Conservation (phyloP, 2,113 vertebrate species). For the Hassar affinis region DNA sequence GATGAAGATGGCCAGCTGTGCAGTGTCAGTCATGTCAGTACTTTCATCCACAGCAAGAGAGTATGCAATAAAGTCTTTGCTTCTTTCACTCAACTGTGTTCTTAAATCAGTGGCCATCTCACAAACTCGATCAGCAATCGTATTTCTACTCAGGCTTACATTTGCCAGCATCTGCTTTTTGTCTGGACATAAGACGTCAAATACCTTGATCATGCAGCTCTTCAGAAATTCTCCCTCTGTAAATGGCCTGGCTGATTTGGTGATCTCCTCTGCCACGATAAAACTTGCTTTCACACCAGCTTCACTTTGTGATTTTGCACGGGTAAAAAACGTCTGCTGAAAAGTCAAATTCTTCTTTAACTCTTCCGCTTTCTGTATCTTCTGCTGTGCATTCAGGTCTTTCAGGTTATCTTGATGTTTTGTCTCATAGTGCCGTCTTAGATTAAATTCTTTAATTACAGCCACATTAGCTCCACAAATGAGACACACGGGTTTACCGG, state of each 20-base stretch:
- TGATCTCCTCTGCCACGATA: constrained; percentile 40
- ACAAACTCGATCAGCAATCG: constrained; percentile 12
- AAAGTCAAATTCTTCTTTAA: neutral
- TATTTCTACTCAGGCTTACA: constrained; percentile 46
- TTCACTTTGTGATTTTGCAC: neutral
- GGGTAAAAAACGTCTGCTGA: neutral
- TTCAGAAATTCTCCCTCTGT: constrained; percentile 40
- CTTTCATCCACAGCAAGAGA: constrained; percentile 54
- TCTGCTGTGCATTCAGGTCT: neutral
- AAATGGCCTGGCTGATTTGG: constrained; percentile 37
- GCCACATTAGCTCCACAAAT: neutral
- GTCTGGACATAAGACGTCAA: neutral
- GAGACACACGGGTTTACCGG: neutral
- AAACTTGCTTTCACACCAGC: constrained; percentile 35
- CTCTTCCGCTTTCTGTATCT: neutral
- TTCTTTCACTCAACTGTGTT: constrained; percentile 34
- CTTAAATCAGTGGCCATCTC: constrained; percentile 45
- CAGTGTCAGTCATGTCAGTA: constrained; percentile 45
- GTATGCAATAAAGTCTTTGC: constrained; percentile 37
- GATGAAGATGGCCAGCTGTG: constrained; percentile 41
- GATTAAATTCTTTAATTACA: neutral
- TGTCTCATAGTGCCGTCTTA: neutral
- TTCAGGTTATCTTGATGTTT: neutral
- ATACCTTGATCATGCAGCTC: constrained; percentile 48
- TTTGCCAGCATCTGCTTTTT: constrained; percentile 46